A percentile compares a stretch with the other conserved stretches of the same genome.
Evolutionary conservation across 2,797 vertebrate species (phyloP).

Genomic region (Euphonia xanthogaster): DNA sequence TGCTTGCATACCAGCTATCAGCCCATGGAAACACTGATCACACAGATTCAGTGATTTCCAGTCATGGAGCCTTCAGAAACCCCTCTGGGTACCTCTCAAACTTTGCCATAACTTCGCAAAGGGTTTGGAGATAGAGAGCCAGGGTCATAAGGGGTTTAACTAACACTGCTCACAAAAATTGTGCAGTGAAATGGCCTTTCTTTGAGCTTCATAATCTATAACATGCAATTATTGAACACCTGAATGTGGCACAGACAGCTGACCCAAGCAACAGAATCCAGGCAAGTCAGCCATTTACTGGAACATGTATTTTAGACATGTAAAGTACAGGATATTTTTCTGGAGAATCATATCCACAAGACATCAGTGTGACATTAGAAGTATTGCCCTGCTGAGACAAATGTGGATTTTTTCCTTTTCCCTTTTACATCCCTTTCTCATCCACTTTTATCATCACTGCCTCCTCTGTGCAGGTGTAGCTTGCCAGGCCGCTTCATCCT

Average conservation of each 20-base stretch:
- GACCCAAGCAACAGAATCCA: neutral
- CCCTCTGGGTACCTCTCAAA: rapidly evolving
- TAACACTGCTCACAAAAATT: neutral
- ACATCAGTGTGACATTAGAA: neutral
- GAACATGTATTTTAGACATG: neutral
- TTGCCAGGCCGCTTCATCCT: neutral
- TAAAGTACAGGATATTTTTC: neutral
- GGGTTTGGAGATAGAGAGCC: neutral
- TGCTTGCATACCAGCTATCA: neutral
- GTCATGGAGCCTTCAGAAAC: neutral
- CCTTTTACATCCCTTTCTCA: neutral
- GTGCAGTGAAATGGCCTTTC: neutral
- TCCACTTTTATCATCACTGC: neutral
- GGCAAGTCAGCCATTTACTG: neutral
- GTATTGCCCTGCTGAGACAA: neutral
- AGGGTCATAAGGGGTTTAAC: neutral
- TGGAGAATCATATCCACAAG: neutral
- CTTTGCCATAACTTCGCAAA: neutral
- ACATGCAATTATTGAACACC: neutral
- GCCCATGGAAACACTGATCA: neutral
- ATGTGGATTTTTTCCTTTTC: neutral
- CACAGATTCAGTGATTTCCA: neutral
- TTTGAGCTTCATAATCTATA: neutral
- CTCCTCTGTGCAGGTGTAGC: neutral
- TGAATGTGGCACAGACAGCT: neutral